Evolutionary conservation across 1,140 invertebrate genomes (phyloP), one percentile per base, ranked within the genome.

Genomic region (Drosophila nigrodunni): DNA sequence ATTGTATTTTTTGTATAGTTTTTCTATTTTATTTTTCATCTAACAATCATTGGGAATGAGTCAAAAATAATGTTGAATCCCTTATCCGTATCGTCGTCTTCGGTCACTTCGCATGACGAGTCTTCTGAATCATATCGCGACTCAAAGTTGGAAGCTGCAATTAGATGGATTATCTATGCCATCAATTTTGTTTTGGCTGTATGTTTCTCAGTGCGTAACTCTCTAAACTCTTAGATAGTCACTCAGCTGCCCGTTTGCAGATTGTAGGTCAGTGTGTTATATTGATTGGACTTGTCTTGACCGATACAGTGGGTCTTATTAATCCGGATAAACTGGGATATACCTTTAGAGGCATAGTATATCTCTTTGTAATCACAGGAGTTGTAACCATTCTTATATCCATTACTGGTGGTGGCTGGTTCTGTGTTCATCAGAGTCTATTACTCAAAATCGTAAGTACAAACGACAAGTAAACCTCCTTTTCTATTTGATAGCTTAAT

Each of bases 111-210:
- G 21, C 11, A 11, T 49, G 47, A 25, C 5, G 21, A 49, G 47
- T 10, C 2, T 4, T 6, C 13, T 6, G 21, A 11, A 10, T 0
- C 0, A n/a, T 30, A 30, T 30, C 25, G 3, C 10, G 47, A 50
- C 25, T n/a, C 47, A 50, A n/a, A 10, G 4, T 30, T 11, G 9
- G 21, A 50, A 30, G 21, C 47, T 6, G 10, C n/a, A 1, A 9
- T 50, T 2, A 30, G 47, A 30, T 50, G 47, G 47, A 50, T 30
- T 4, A 50, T 50, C 47, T 50, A 50, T 25, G n/a, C 30, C 5
- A n/a, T 50, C 4, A 15, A 6, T 6, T 50, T n/a, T 50, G 10
- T 3, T 6, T 5, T 50, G 21, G 25, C 25, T 30, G 47, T 50
- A 50, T 50, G 47, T 50, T 30, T 8, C 21, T n/a, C n/a, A 8